Evolutionary conservation across 92 coral and sea anemone genomes (phyloP), one percentile per base, ranked within the genome.

Genomic region (Zoanthus solanderi): DNA sequence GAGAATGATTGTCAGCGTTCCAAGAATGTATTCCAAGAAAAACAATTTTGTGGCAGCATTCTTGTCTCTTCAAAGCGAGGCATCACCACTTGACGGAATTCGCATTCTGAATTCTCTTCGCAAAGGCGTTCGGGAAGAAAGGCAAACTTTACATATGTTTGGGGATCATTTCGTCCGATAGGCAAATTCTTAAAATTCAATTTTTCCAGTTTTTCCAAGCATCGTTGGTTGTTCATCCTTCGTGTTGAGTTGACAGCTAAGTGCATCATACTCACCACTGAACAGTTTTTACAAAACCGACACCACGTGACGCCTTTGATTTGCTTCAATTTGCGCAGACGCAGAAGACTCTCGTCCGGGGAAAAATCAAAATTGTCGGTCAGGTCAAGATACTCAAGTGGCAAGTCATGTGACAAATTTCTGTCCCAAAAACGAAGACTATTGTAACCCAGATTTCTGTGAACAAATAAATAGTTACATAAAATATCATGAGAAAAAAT

Each of bases 261-360:
- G 4, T 37, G 42, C 42, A 37, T 37, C 48, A 92, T 88, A 52
- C 85, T 90, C 16, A 92, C 88, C 42, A 92, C 84, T 0, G 92
- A 87, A 17, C 96, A 94, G 65, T 94, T 94, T 23, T 75, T 61
- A 73, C 96, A 94, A 86, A 90, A 94, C 68, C 80, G 91, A 69
- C 96, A 92, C 96, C 94, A 94, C 57, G 94, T 92, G 50, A 94
- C 93, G 1, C 96, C 96, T 31, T 80, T 89, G 48, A 94, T 91
- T 80, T 94, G 92, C 57, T 78, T 68, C 17, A 94, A 93, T 10
- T 58, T 94, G 7, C 90, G 92, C 50, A 94, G 93, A 28, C 77
- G 79, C 73, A 94, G 84, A 29, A 94, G 93, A 47, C 83, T 71
- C 28, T 77, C 90, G 83, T 88, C 91, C 65, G 96, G 96, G 18